These are phyloP conservation scores for Scaptomyza reducta DNA, from an alignment of 2,888 invertebrate species.

Conservation along the genomic window DNA sequence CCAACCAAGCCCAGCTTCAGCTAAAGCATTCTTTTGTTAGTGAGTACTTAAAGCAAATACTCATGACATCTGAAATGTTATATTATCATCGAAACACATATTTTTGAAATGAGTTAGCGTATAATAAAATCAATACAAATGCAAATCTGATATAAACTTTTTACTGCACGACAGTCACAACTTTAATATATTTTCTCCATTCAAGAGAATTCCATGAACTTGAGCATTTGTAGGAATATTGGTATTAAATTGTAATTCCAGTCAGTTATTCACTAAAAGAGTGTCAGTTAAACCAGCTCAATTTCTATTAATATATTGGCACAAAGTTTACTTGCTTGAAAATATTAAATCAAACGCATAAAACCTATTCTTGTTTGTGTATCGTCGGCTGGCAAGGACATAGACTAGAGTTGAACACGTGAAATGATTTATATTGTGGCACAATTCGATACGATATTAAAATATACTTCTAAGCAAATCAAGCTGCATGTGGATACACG, in stretches of 20 bases:
- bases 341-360: slow-evolving; percentile 60
- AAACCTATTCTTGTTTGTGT: slow-evolving; percentile 2
- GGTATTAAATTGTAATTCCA: slow-evolving; percentile 34
- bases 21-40: neutral
- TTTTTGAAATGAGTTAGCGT: neutral
- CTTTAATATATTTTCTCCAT: slow-evolving; percentile 12
- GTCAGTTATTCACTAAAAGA: slow-evolving; percentile 45
- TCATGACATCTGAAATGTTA: neutral
- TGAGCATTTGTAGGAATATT: slow-evolving; percentile 5
- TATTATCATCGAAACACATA: neutral
- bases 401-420: slow-evolving; percentile 1
- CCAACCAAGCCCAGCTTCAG: neutral
- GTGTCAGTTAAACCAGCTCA: slow-evolving; percentile 57
- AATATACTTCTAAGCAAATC: no score
- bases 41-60: neutral
- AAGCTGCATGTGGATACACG: no score
- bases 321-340: slow-evolving; percentile 70
- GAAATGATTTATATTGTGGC: neutral
- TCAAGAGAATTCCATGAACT: slow-evolving; percentile 3
- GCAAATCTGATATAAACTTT: neutral
- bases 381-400: neutral
- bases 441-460: neutral
- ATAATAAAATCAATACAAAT: neutral
- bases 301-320: slow-evolving; percentile 62
- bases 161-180: neutral